A percentile compares a stretch with the other conserved stretches of the same genome.
Evolutionary conservation across 2,888 invertebrate species (phyloP).

Genomic region (Eumerus sabulonum): DNA sequence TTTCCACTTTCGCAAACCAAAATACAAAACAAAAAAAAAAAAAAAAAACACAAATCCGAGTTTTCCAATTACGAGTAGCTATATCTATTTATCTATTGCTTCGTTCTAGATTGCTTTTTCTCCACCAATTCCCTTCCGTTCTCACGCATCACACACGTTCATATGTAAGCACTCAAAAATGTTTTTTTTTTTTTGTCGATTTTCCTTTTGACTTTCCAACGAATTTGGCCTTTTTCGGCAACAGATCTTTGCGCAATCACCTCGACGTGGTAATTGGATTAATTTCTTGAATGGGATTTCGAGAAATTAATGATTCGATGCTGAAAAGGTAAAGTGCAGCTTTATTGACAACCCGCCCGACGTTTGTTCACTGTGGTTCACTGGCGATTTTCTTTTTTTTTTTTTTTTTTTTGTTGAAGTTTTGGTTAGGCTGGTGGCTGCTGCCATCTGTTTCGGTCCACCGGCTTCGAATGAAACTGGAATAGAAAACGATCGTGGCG

Average conservation of each 20-base stretch:
- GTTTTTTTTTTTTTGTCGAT: background rate
- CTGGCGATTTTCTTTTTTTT: conserved; percentile 41
- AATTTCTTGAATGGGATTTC: conserved; percentile 25
- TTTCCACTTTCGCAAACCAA: conserved; percentile 12
- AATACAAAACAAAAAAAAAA: too few relatives aligned
- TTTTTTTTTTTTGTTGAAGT: conserved; percentile 9
- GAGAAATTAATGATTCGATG: conserved; percentile 31
- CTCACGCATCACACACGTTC: conserved; percentile 10
- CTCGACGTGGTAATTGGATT: conserved; percentile 46
- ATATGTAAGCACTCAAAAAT: background rate
- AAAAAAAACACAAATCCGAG: too few relatives aligned
- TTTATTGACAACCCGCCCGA: conserved; percentile 68
- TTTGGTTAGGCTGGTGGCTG: conserved; percentile 17
- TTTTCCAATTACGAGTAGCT: too few relatives aligned
- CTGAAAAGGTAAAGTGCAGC: conserved; percentile 47
- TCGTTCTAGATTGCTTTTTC: conserved; percentile 2
- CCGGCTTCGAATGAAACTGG: conserved; percentile 36
- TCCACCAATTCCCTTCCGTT: conserved; percentile 28
- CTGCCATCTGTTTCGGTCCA: conserved; percentile 58
- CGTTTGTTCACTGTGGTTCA: conserved; percentile 55
- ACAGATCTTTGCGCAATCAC: conserved; percentile 13
- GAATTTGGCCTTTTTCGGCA: background rate
- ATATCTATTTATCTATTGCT: background rate
- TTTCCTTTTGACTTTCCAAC: too few relatives aligned
- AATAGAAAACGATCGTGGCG: conserved; percentile 29